phyloP scores from a whole-genome alignment of 1,140 invertebrate species.

The Galendromus occidentalis region DNA sequence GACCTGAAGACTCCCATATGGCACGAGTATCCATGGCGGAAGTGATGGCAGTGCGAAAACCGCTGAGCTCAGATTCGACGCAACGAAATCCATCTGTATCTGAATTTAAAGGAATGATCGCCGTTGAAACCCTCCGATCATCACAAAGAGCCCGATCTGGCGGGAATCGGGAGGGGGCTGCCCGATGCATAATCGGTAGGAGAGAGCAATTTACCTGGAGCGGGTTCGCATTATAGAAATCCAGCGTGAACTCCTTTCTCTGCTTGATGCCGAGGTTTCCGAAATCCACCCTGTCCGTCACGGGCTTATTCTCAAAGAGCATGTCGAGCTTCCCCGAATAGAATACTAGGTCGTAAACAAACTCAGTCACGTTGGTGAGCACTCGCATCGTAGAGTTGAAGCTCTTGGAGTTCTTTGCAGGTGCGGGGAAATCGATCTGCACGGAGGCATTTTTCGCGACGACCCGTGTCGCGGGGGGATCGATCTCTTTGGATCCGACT shows the following conservation, averaged over 20 bases:
- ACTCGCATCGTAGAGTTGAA: background rate
- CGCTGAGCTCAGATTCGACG: background rate
- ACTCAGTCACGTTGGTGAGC: slow-evolving; percentile 1
- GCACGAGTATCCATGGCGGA: background rate
- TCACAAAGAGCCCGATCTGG: no score
- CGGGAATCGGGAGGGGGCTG: no score
- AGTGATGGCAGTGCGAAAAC: background rate
- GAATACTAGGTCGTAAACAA: background rate
- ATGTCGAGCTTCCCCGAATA: background rate
- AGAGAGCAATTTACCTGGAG: background rate
- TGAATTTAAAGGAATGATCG: background rate
- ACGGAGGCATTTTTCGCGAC: no score
- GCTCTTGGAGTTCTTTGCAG: background rate
- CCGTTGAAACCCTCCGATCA: background rate
- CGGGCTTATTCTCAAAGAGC: background rate
- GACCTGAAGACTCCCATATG: background rate
- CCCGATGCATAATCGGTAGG: no score
- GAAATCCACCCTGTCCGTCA: background rate
- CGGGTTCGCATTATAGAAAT: background rate
- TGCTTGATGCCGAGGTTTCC: background rate
- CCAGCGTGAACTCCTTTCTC: background rate
- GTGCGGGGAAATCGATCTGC: no score
- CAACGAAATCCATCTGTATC: background rate
- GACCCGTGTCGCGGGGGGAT: no score
- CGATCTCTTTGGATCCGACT: no score